A percentile compares a stretch with the other conserved stretches of the same genome.
Conservation (phyloP, 2,797 vertebrate genomes). For the Trachops cirrhosus region DNA sequence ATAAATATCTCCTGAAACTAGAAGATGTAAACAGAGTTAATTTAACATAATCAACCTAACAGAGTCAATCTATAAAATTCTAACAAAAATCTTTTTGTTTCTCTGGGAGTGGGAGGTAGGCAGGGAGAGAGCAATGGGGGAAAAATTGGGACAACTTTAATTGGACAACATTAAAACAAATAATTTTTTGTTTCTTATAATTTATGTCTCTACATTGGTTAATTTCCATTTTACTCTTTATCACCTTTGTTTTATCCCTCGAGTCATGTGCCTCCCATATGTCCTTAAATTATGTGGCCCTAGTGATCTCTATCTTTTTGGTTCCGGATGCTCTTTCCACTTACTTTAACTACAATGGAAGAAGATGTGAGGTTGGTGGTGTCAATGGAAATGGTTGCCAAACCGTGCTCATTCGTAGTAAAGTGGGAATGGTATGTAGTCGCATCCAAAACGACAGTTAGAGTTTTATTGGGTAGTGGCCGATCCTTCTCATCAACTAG, state of each 20-base stretch:
- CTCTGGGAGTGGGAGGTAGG: not conserved
- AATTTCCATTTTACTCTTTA: not conserved
- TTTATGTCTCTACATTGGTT: not conserved
- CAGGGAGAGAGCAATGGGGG: too few relatives aligned
- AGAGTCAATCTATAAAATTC: not conserved
- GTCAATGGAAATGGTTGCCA: conserved; percentile 71
- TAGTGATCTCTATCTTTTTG: not conserved
- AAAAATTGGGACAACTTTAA: too few relatives aligned
- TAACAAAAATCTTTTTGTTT: not conserved
- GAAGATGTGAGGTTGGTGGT: not conserved
- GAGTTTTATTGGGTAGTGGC: conserved; percentile 74
- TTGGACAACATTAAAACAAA: too few relatives aligned
- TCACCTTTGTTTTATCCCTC: not conserved
- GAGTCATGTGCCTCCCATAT: not conserved
- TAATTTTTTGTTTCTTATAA: not conserved
- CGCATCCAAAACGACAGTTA: not conserved
- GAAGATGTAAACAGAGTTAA: not conserved
- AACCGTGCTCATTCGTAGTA: conserved; percentile 73
- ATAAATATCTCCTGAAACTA: not conserved
- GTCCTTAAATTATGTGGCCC: not conserved
- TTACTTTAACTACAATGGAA: conserved; percentile 60
- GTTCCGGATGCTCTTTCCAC: not conserved
- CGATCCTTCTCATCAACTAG: conserved; percentile 72
- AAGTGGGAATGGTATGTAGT: not conserved
- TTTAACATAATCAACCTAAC: too few relatives aligned